Base-by-base conservation (phyloP, 2,113 vertebrate species). In the Pelodiscus sinensis region DNA sequence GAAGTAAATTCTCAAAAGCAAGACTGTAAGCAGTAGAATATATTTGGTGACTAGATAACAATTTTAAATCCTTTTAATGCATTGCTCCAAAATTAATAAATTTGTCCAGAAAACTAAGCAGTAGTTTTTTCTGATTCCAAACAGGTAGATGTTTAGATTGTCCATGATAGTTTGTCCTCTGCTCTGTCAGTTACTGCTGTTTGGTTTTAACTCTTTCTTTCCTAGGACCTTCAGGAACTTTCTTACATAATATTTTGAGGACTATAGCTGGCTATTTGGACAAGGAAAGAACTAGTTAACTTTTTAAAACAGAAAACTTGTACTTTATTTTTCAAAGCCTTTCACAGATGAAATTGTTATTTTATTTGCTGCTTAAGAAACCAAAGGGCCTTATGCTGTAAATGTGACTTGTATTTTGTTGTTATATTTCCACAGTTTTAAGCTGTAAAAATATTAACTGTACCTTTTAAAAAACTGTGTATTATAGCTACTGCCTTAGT, bases 311-410 rank as follows among this genome's bases (percentile, higher is more conserved):
- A 89, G 91, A 90, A 96, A 96, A 93, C 93, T 84, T 92, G 94
- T 90, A 90, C 90, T 97, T 98, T 96, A 89, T 94, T 97, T 97
- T 97, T 97, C 82, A 95, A 96, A 96, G 93, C 88, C 86, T 98
- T 97, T 97, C 94, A 96, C 91, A 97, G 92, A 96, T 93, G 90
- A 95, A 96, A 95, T 90, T 96, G 95, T 97, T 97, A 73, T 97
- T 97, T 97, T 54, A 54, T 97, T 97, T 98, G 96, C 97, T 98
- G 97, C 97, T 98, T 94, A 95, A 96, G 96, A 97, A 97, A 97
- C 98, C 97, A 97, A 97, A 97, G 96, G 97, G 97, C 98, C 97
- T 98, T 98, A 98, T 94, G 96, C 95, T 98, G 93, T 97, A 97
- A 97, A 98, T 97, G 93, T 97, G 79, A 97, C 94, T 97, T 98